Evolutionary conservation across 1,140 invertebrate species (phyloP).

Genomic region (Mya arenaria): DNA sequence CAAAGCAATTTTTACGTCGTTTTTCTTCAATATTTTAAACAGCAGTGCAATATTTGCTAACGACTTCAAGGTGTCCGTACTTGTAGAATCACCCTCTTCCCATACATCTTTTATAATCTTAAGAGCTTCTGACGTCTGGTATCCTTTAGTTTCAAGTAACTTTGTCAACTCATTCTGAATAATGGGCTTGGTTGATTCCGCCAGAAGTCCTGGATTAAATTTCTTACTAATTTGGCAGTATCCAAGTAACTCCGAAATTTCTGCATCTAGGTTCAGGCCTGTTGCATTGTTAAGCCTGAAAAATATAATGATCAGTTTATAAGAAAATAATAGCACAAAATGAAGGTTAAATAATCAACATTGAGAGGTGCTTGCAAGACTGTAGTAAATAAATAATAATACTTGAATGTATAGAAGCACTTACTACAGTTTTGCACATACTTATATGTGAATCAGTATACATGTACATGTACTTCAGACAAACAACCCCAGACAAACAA

Average conservation of each 20-base stretch:
- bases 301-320: constrained; percentile 44
- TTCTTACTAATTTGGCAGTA: constrained; percentile 74
- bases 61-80: constrained; percentile 74
- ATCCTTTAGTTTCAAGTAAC: constrained; percentile 78
- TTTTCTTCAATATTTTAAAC: constrained; percentile 79
- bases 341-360: no score
- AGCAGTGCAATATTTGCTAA: constrained; percentile 78
- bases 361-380: no score
- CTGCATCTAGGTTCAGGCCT: constrained; percentile 70
- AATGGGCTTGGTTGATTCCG: constrained; percentile 80
- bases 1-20: constrained; percentile 82
- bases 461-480: no score
- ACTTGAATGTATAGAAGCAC: no score
- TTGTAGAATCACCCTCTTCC: constrained; percentile 68
- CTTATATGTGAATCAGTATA: no score
- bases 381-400: no score
- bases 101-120: constrained; percentile 68
- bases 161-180: constrained; percentile 75
- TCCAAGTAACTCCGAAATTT: constrained; percentile 81
- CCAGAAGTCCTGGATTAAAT: constrained; percentile 81
- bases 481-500: no score
- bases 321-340: constrained; percentile 7
- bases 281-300: constrained; percentile 71
- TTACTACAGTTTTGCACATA: no score
- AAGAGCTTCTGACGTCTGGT: constrained; percentile 61